Evolutionary conservation across 1,140 invertebrate species (phyloP), one percentile per base, ranked within the genome.

Genomic region (Theocolax elegans): DNA sequence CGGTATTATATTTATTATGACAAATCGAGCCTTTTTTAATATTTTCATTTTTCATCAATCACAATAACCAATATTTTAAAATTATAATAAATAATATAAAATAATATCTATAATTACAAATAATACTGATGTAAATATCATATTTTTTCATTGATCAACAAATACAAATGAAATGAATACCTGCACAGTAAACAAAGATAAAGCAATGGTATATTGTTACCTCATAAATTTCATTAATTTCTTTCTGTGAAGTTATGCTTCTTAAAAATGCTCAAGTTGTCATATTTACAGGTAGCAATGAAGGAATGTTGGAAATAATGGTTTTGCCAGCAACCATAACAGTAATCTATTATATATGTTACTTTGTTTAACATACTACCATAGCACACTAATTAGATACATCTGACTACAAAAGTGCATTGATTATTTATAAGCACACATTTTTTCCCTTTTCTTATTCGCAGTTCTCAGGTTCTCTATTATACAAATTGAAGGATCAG

Each of bases 311-410:
- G 17, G 23, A 66, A 66, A 59, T 59, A 60, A 71, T 71, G 62
- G 69, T 65, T 66, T 71, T 66, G 13, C 69, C 69, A 66, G 69
- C 69, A 71, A 66, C 69, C 69, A 71, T 66, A 71, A 51, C 63
- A 66, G 44, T 66, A 21, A 71, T 70, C 35, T 71, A 49, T 49
- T 49, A 21, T 31, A 63, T 46, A 27, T 59, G 40, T 42, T 63
- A 70, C 42, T 38, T 48, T 27, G 23, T 38, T 54, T 25, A 56
- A 64, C 31, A 38, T 56, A 56, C 29, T 58, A 48, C 46, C 44
- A 56, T 29, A 70, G 40, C 38, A 29, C 51, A 8, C n/a, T 64
- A 64, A 19, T 56, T 58, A 56, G 23, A 53, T 70, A 70, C 69
- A 71, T 60, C 62, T 51, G 40, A 58, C 63, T 66, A 67, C 46